Percentiles rank a stretch among this genome's conserved stretches.
phyloP scores from a whole-genome alignment of 1,140 invertebrate species.

The Polypedilum vanderplanki region DNA sequence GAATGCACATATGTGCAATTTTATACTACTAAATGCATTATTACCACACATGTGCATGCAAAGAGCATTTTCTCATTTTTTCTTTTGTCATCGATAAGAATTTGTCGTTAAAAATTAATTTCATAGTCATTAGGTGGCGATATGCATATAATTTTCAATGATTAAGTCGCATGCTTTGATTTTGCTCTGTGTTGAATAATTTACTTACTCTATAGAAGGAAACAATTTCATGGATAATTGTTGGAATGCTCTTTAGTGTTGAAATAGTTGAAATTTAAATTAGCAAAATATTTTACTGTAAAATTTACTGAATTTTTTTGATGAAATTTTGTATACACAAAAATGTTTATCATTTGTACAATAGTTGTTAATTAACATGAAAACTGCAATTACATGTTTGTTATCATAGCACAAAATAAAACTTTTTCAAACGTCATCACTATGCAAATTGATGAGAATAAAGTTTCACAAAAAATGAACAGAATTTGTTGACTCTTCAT shows the following conservation, averaged over 20 bases:
- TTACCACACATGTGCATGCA: neutral
- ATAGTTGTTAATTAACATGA: too few species aligned
- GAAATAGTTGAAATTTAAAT: too few species aligned
- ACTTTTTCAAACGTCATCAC: neutral
- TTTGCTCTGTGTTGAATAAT: too few species aligned
- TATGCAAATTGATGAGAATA: neutral
- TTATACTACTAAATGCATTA: neutral
- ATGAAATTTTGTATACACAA: too few species aligned
- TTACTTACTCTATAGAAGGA: too few species aligned
- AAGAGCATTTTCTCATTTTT: neutral
- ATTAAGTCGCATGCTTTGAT: neutral
- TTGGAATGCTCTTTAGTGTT: neutral
- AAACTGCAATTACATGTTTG: too few species aligned
- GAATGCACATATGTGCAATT: neutral
- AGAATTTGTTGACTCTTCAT: neutral
- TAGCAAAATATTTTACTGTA: too few species aligned
- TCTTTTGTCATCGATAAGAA: neutral
- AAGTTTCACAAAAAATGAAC: neutral
- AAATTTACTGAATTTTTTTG: too few species aligned
- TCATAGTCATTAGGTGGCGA: neutral
- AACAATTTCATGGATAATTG: neutral
- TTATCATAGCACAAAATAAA: too few species aligned
- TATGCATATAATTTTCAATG: neutral
- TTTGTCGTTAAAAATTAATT: constrained; percentile 14
- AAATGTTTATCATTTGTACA: too few species aligned